Evolutionary conservation across 2,888 invertebrate species (phyloP), one percentile per base, ranked within the genome.

Genomic region (Helicoverpa assulta): DNA sequence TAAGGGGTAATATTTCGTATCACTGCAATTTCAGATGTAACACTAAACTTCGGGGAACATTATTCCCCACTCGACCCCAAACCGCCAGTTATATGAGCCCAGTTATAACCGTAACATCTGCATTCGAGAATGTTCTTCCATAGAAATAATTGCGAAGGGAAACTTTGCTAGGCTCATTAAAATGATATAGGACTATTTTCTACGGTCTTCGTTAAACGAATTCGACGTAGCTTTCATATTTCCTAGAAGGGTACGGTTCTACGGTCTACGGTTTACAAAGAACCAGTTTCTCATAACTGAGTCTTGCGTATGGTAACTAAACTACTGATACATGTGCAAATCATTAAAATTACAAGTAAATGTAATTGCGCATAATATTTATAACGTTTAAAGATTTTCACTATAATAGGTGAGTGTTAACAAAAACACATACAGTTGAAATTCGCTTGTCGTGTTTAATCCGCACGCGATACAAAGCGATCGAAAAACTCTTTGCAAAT

Each of bases 11-110:
- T 47, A 51, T 73, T 55, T 40, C 40, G 51, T 74, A 70, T 40
- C 61, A 37, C 21, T 68, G 67, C 62, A 76, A 78, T 80, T 72
- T 53, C n/a, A 26, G 47, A 59, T 63, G 72, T 71, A 80, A 78
- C 47, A 10, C 14, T 66, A 78, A 72, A 78, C 78, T 77, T 58
- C 10, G 47, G 50, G 18, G 29, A 61, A 33, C 50, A 57, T 54
- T 52, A 80, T 61, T 65, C 61, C 66, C 71, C 29, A 65, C 56
- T 63, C 62, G 53, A 54, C 26, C n/a, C 59, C 52, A 7, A 40
- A 19, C 56, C 47, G 47, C 18, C 18, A 43, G 65, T 67, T 62
- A 71, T 60, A 65, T 61, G 55, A 71, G 52, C 43, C 74, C 12
- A 50, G 70, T 60, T 75, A 75, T 74, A 55, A 62, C 68, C 60